phyloP scores from a whole-genome alignment of 2,797 vertebrate genomes.

The Neostethus bicornis region DNA sequence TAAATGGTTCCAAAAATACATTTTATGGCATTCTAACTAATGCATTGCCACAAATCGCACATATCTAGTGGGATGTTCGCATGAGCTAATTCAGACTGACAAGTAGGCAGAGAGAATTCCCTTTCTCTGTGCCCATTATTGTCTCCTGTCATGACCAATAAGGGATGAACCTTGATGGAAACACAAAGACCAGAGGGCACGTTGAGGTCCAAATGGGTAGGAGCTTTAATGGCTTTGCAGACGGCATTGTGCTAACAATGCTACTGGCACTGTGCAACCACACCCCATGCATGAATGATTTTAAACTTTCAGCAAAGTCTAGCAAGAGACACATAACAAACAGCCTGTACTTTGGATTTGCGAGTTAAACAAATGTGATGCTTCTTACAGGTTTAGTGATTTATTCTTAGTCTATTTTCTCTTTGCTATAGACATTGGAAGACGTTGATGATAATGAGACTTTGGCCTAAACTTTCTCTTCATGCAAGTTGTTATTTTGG shows the following conservation, averaged over 20 bases:
- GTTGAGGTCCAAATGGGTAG: constrained; percentile 51
- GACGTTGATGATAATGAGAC: constrained; percentile 22
- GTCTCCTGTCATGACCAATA: constrained; percentile 73
- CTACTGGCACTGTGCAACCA: constrained; percentile 49
- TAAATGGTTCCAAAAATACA: not conserved
- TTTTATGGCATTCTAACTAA: constrained; percentile 16
- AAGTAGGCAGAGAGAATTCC: constrained; percentile 78
- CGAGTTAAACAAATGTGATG: constrained; percentile 15
- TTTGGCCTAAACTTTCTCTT: constrained; percentile 40
- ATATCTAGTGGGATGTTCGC: constrained; percentile 20
- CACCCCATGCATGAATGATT: constrained; percentile 58
- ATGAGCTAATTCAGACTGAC: constrained; percentile 73
- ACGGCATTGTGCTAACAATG: constrained; percentile 62
- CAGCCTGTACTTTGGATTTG: constrained; percentile 4
- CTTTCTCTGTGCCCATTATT: constrained; percentile 67
- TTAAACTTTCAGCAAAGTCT: constrained; percentile 45
- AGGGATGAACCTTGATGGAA: constrained; percentile 66
- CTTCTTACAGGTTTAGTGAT: constrained; percentile 9
- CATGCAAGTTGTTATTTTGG: constrained; percentile 37
- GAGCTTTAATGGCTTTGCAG: constrained; percentile 66
- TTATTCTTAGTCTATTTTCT: constrained; percentile 30
- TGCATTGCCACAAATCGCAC: constrained; percentile 32
- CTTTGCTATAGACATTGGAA: constrained; percentile 38
- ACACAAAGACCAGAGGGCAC: constrained; percentile 72
- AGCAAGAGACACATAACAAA: constrained; percentile 21